phyloP scores from a whole-genome alignment of 2,888 invertebrate species.

The Nebria salina region DNA sequence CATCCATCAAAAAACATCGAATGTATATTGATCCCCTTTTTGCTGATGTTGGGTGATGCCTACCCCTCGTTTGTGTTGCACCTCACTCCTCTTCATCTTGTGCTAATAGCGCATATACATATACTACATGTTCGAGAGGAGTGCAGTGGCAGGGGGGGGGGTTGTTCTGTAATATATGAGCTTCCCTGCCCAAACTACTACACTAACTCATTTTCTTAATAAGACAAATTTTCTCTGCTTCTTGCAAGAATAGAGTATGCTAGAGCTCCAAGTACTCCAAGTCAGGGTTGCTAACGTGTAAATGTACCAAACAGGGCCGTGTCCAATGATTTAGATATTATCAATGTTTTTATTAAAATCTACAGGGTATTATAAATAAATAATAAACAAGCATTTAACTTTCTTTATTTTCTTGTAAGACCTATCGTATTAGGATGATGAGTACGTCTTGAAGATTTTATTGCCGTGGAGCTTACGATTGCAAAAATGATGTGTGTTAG shows the following conservation, averaged over 20 bases:
- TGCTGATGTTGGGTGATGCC: conserved; percentile 4
- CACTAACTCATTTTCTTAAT: conserved; percentile 52
- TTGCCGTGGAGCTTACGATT: too few relatives aligned
- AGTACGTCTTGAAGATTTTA: too few relatives aligned
- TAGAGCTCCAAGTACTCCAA: conserved; percentile 2
- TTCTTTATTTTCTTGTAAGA: too few relatives aligned
- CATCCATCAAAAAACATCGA: conserved; percentile 58
- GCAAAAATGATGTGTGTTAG: too few relatives aligned
- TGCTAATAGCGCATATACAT: conserved; percentile 7
- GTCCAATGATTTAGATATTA: not conserved
- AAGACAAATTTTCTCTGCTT: conserved; percentile 51
- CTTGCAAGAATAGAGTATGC: conserved; percentile 28
- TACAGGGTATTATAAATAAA: too few relatives aligned
- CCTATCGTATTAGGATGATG: too few relatives aligned
- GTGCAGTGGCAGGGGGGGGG: not conserved
- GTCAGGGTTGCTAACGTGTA: conserved; percentile 31
- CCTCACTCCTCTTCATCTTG: not conserved
- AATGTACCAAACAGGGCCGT: conserved; percentile 1
- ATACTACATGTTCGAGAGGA: too few relatives aligned
- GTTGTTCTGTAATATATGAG: conserved; percentile 48
- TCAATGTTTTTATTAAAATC: too few relatives aligned
- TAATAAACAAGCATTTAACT: too few relatives aligned
- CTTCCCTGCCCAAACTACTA: conserved; percentile 48
- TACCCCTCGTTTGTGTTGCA: not conserved
- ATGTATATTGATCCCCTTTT: conserved; percentile 39